Base-by-base conservation (phyloP, 53 echinoderm and acorn worm species). In the Stichopus horrens region DNA sequence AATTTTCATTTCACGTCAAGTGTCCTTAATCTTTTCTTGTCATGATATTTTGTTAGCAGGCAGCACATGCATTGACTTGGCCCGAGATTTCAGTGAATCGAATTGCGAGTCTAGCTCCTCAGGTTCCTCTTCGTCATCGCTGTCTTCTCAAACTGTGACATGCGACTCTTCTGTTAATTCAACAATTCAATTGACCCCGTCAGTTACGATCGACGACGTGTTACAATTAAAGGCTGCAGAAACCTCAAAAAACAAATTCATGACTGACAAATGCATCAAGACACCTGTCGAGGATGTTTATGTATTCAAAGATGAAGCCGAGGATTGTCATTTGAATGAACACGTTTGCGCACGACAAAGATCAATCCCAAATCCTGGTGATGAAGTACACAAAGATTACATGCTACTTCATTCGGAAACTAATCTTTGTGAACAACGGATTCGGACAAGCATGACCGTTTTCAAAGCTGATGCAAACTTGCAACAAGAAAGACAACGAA, bases 201-300 rank as follows among this genome's bases (percentile, higher is more conserved):
- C 71, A 7, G 18, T 16, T n/a, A 71, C 71, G 0, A 71, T 20
- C 19, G 71, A 71, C 71, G 71, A n/a, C 21, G 19, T 18, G 6
- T 20, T 13, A 18, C 71, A n/a, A 20, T 7, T 18, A 18, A 9
- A 8, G 8, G 19, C 71, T 71, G 19, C 71, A 71, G 71, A 71
- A 71, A 7, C 1, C 7, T 13, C 71, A 4, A 71, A 18, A 71
- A 20, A 71, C 0, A 18, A 71, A 18, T 20, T 18, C 6, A 59
- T 11, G 8, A 18, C n/a, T n/a, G 71, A 20, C 18, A 20, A 54
- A 6, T 56, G 20, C 20, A 19, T 20, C 18, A 81, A 81, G 81
- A 81, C 81, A 20, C 81, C 81, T 2, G 81, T 81, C n/a, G 81
- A 81, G n/a, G 81, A 81, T 57, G 16, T 56, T 9, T 81, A 81